Evolutionary conservation across 2,888 invertebrate species (phyloP), one percentile per base, ranked within the genome.

Genomic region (Melanotus villosus): DNA sequence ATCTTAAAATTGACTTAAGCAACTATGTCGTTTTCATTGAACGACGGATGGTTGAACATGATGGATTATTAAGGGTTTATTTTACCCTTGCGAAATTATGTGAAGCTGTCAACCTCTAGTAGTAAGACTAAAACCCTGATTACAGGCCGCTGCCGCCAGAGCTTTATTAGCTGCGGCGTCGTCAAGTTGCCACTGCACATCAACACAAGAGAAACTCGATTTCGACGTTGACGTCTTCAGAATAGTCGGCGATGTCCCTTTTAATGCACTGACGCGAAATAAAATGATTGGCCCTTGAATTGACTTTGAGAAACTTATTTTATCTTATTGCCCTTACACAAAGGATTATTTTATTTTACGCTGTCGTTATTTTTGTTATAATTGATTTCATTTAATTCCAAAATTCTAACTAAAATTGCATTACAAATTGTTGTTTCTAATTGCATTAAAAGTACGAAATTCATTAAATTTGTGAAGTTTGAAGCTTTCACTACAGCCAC

Each of bases 141-240:
- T 52, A 52, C 52, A 52, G 16, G 34, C 30, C 56, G 23, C 57
- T 47, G 65, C 32, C 57, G 56, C 65, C 57, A 45, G 26, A 32
- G 65, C 34, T 65, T 57, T 57, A 65, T 65, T 65, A 65, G 56
- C 57, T 26, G 6, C 32, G 57, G 57, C 65, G 65, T 65, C 65
- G 32, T 57, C 65, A 26, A 57, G 45, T 12, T 32, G 45, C 23
- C 30, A 34, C 12, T 57, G 21, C 47, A 65, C 43, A 41, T 47
- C 57, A 62, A 50, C 52, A 59, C 23, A 45, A 57, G 65, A 36
- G 26, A 50, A 23, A 26, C 14, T 32, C 32, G 41, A 54, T 26
- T 54, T 34, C 50, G 41, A 54, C 54, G 41, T 41, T 45, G 18
- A 47, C 65, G 65, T 52, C 63, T 38, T 38, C 52, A 45, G 18